A percentile compares a stretch with the other conserved stretches of the same genome.
phyloP scores from a whole-genome alignment of 2,888 invertebrate species.

The Drosophila anceps region DNA sequence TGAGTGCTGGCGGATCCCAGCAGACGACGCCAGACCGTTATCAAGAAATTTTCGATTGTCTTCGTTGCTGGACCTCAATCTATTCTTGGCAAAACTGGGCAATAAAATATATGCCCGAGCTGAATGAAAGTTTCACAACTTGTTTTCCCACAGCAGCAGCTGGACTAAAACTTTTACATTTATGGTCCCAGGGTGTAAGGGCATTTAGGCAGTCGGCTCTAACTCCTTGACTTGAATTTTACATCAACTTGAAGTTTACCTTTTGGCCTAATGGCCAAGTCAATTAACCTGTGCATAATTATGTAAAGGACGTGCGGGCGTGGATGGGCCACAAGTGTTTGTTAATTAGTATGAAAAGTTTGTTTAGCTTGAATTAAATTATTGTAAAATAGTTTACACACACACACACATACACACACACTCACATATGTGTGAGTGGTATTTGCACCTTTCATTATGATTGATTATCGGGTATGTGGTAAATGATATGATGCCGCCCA shows the following conservation, averaged over 20 bases:
- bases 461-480: conserved; percentile 65
- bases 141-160: conserved; percentile 34
- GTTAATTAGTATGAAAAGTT: conserved; percentile 44
- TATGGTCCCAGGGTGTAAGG: conserved; percentile 4
- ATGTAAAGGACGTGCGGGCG: neutral
- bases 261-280: conserved; percentile 36
- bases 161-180: conserved; percentile 29
- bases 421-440: neutral
- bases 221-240: neutral
- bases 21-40: conserved; percentile 4
- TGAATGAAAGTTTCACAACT: conserved; percentile 30
- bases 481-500: conserved; percentile 46
- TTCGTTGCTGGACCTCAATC: conserved; percentile 9
- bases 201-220: conserved; percentile 2
- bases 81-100: conserved; percentile 10
- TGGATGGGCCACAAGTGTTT: conserved; percentile 2
- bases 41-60: conserved; percentile 18
- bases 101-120: conserved; percentile 39
- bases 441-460: conserved; percentile 63
- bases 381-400: conserved; percentile 16
- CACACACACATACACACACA: conserved; percentile 10
- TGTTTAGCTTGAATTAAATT: conserved; percentile 14
- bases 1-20: conserved; percentile 10
- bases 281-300: conserved; percentile 39
- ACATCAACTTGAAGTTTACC: conserved; percentile 15